Conservation (phyloP, 2,888 invertebrate genomes). For the Cheilosia soror region DNA sequence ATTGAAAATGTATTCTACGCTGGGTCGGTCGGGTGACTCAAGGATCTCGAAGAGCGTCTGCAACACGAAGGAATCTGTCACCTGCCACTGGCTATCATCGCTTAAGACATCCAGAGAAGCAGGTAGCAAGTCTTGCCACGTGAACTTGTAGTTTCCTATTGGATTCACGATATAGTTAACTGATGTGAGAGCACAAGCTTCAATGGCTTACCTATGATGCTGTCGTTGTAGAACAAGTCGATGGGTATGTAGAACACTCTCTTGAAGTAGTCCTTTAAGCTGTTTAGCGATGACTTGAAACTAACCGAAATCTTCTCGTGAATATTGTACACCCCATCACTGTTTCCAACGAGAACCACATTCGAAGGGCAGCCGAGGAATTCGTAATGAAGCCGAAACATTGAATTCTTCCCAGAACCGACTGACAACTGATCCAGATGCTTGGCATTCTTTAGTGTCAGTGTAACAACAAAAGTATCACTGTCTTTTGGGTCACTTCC, state of each 20-base stretch:
- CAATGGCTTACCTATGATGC: conserved; percentile 80
- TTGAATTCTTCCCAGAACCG: conserved; percentile 66
- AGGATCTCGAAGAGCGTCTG: conserved; percentile 46
- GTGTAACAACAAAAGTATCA: conserved; percentile 80
- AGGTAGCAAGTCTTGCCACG: conserved; percentile 33
- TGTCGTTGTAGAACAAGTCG: conserved; percentile 83
- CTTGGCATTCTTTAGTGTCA: conserved; percentile 79
- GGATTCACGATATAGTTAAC: not conserved
- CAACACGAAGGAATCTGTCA: conserved; percentile 44
- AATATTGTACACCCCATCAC: conserved; percentile 80
- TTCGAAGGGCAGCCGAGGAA: conserved; percentile 81
- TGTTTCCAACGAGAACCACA: conserved; percentile 78
- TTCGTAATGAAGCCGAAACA: conserved; percentile 78
- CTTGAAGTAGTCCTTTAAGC: conserved; percentile 83
- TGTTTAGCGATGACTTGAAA: conserved; percentile 83
- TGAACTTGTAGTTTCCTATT: conserved; percentile 54
- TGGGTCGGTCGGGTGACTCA: conserved; percentile 33
- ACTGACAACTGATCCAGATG: conserved; percentile 78
- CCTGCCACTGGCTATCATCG: conserved; percentile 27
- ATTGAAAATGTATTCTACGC: conserved; percentile 42
- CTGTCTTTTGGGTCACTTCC: conserved; percentile 81
- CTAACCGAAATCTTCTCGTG: conserved; percentile 84
- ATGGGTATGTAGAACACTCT: conserved; percentile 84
- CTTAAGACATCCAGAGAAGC: conserved; percentile 30
- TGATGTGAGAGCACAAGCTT: no score